A percentile compares a stretch with the other conserved stretches of the same genome.
These are phyloP conservation scores for Genyomyrus donnyi DNA, from an alignment of 2,113 vertebrate genomes.

Conservation along the genomic window DNA sequence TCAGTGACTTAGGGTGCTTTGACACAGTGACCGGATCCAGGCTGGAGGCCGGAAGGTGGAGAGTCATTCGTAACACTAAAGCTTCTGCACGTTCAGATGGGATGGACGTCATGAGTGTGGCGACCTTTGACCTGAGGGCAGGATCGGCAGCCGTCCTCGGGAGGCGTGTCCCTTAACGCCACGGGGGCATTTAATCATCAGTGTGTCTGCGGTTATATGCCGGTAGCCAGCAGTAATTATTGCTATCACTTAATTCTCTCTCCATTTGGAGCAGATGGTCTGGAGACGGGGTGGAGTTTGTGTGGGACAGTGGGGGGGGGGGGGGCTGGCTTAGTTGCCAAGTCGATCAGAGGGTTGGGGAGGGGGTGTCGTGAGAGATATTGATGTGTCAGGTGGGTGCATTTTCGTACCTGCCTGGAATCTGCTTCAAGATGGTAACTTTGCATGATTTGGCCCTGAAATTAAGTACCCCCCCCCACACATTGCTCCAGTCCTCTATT, in stretches of 20 bases:
- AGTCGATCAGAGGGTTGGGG: background rate
- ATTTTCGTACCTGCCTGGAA: background rate
- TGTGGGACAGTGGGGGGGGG: background rate
- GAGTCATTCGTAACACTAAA: background rate
- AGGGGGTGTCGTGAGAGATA: background rate
- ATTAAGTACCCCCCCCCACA: background rate
- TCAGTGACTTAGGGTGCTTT: background rate
- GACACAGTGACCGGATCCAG: background rate
- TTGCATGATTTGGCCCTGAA: slow-evolving; percentile 7
- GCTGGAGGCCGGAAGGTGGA: background rate
- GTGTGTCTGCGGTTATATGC: background rate
- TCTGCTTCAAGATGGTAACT: slow-evolving; percentile 16
- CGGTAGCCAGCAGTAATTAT: background rate
- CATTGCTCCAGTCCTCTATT: background rate
- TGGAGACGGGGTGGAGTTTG: background rate
- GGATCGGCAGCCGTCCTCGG: background rate
- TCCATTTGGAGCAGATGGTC: background rate
- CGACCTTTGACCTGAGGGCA: background rate
- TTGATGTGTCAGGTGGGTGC: slow-evolving; percentile 41
- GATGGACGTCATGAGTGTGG: background rate
- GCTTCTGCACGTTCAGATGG: background rate
- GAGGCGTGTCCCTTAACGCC: background rate
- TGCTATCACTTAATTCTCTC: background rate
- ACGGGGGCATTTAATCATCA: background rate
- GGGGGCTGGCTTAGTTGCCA: background rate